These are phyloP conservation scores for Vulpes ferrilata DNA, from an alignment of 2,113 vertebrate genomes.

Conservation along the genomic window DNA sequence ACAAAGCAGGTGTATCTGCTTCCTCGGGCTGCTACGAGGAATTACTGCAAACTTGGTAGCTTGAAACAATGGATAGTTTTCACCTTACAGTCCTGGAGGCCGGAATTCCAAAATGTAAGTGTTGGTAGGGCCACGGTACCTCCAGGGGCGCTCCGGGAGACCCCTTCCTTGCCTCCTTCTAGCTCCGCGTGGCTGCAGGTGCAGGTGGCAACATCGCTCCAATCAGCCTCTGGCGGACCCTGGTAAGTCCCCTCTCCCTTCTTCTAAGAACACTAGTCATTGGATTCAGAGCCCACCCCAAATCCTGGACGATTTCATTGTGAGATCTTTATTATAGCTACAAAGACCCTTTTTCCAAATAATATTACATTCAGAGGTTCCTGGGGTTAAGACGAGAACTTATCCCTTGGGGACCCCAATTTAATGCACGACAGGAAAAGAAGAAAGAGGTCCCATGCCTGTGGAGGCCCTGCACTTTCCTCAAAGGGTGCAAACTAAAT, in stretches of 20 bases:
- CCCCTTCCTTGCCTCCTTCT: background rate
- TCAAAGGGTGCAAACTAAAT: background rate
- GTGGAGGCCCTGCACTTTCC: background rate
- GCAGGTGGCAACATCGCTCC: background rate
- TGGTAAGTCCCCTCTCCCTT: background rate
- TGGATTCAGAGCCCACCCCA: background rate
- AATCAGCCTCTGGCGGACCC: rapidly evolving
- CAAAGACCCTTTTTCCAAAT: background rate
- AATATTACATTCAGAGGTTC: background rate
- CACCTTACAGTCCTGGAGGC: background rate
- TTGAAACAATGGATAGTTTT: background rate
- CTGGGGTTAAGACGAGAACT: rapidly evolving
- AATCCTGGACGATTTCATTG: background rate
- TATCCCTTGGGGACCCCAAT: background rate
- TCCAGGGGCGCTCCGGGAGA: background rate
- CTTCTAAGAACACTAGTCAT: background rate
- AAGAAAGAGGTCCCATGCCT: background rate
- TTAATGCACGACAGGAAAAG: background rate
- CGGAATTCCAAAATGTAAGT: background rate
- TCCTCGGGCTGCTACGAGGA: background rate
- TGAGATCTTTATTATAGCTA: background rate
- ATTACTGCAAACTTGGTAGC: background rate
- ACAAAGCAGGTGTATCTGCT: background rate
- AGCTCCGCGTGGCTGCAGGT: rapidly evolving
- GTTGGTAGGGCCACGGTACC: background rate